phyloP scores from a whole-genome alignment of 2,888 invertebrate species.

The Julus scandinavius region DNA sequence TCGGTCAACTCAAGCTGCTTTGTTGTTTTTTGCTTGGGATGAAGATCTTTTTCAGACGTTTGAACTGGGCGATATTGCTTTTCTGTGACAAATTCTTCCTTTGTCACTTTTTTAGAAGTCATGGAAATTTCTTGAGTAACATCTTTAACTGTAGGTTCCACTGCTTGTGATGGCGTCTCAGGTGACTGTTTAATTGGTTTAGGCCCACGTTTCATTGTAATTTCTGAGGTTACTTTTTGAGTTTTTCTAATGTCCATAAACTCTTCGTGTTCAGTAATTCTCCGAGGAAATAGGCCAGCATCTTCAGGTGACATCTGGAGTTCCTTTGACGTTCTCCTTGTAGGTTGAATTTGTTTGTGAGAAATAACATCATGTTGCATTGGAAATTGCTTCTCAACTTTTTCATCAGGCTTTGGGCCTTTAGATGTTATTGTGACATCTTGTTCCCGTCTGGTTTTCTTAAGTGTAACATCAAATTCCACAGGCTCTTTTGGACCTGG shows the following conservation, averaged over 20 bases:
- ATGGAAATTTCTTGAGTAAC: conserved; percentile 31
- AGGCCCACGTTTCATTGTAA: conserved; percentile 43
- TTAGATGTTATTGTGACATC: conserved; percentile 50
- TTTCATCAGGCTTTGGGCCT: conserved; percentile 52
- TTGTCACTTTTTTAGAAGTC: conserved; percentile 39
- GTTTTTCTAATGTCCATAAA: not conserved
- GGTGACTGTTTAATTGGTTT: not conserved
- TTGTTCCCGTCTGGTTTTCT: conserved; percentile 21
- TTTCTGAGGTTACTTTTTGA: conserved; percentile 38
- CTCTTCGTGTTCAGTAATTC: not conserved
- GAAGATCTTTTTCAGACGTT: conserved; percentile 45
- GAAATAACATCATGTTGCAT: conserved; percentile 16
- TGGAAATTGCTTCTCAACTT: conserved; percentile 63
- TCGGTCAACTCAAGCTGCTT: not conserved
- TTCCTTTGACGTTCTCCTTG: not conserved
- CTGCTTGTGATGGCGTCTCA: not conserved
- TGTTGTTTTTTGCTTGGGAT: conserved; percentile 47
- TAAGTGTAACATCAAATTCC: conserved; percentile 27
- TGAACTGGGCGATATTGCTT: conserved; percentile 26
- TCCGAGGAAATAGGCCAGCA: not conserved
- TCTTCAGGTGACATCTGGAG: conserved; percentile 28
- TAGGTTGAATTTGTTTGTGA: not conserved
- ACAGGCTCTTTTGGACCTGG: conserved; percentile 5
- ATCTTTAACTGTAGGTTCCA: not conserved
- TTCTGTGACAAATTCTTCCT: conserved; percentile 43